Percentiles rank a stretch among this genome's conserved stretches.
These are phyloP conservation scores for Bombyx mandarina DNA, from an alignment of 1,140 invertebrate genomes.

Conservation along the genomic window DNA sequence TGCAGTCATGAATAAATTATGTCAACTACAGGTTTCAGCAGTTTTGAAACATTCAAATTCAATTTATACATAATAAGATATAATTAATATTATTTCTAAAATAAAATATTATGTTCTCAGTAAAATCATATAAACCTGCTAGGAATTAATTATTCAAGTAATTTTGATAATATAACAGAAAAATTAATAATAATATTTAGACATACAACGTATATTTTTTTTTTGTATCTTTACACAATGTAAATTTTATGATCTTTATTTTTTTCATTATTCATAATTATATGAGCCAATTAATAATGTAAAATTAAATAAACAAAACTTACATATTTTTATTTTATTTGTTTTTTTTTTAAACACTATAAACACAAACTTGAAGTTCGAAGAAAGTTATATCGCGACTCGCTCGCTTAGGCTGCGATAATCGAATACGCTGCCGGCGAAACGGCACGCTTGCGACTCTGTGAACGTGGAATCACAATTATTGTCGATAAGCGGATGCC, in stretches of 20 bases:
- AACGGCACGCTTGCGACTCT: conserved; percentile 8
- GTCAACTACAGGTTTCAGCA: no score
- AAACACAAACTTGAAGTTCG: neutral
- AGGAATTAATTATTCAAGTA: no score
- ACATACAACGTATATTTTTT: no score
- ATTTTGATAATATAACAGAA: no score
- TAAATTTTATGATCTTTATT: neutral
- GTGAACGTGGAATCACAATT: conserved; percentile 1
- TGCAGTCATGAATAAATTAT: no score
- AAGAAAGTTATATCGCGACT: conserved; percentile 2
- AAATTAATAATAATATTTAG: no score
- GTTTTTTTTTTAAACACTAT: neutral
- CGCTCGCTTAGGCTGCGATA: conserved; percentile 1
- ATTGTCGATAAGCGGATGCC: conserved; percentile 7
- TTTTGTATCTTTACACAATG: no score
- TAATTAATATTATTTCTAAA: no score
- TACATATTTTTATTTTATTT: neutral
- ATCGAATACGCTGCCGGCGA: conserved; percentile 2
- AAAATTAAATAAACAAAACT: neutral
- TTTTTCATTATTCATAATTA: neutral
- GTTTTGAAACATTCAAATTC: no score
- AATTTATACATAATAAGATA: no score
- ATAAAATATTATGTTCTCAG: no score
- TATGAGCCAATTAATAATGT: neutral
- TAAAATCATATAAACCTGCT: no score